Evolutionary conservation across 2,888 invertebrate genomes (phyloP), one percentile per base, ranked within the genome.

Genomic region (Phaonia tiefii): DNA sequence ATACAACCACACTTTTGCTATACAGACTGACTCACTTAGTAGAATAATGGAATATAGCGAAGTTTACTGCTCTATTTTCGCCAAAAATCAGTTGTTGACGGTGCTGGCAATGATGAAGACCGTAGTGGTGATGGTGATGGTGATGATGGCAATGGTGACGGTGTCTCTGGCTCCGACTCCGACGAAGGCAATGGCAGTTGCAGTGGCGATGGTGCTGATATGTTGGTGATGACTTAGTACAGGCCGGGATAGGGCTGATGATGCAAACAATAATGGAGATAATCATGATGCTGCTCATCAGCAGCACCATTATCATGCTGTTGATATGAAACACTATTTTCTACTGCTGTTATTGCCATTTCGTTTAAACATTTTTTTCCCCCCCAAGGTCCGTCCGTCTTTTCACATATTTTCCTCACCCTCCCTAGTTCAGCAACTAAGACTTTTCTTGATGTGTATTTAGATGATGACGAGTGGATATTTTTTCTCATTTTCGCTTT

Each of bases 11-110:
- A 17, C 17, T 39, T 1, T 8, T 51, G 11, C 17, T 66, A 22
- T n/a, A 70, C 56, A 79, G 65, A 31, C 31, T 31, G 3, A 31
- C 31, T 31, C 54, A 54, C 5, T 54, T 54, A n/a, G 22, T 8
- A 20, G 10, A 51, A 51, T 44, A 44, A n/a, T 22, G 51, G 54
- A 22, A 54, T 54, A 25, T 54, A 54, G 51, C 51, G 54, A 56
- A 81, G 67, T 81, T 78, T 78, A 81, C 71, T 78, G 78, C 75
- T 81, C 78, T 75, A 81, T 78, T 77, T 81, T 70, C 67, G 67
- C 75, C 75, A 71, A 78, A n/a, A 80, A 71, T 75, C 73, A 54
- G 66, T 49, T 54, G 26, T 31, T 56, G 42, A 76, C 25, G 54
- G 10, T 65, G 69, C 72, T 76, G 80, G 69, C 56, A 72, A 70